Base-by-base conservation (phyloP, 2,888 invertebrate species). In the Plebejus anna region DNA sequence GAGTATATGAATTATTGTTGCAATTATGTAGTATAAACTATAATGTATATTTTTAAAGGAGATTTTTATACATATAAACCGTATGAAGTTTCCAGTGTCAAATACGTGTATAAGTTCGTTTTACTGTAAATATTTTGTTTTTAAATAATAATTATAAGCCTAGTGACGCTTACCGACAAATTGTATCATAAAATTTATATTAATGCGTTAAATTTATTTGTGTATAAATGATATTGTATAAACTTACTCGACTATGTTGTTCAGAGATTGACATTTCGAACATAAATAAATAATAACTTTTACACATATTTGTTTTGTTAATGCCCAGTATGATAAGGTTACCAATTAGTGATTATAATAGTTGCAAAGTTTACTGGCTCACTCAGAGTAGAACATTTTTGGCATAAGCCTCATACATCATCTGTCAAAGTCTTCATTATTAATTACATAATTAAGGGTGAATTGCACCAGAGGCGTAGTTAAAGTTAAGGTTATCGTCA, bases 201-300 rank as follows among this genome's bases (percentile, higher is more conserved):
- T 86, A 88, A 89, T 88, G 88, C 86, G 92, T 93, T 92, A 89
- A 89, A 85, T 89, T 89, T 87, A 90, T 90, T 90, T 90, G 87
- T 92, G 89, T 91, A 90, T 90, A 88, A 90, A 92, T 88, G 89
- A 91, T 92, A 91, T 92, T 92, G 90, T 93, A 91, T 88, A 91
- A 87, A 90, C 88, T 90, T 88, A 90, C 85, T 89, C 87, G 88
- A 89, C 88, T 88, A 88, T 85, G 89, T 92, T 91, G 91, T 93
- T 92, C 91, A 88, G 86, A 90, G 86, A 91, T 90, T 90, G 88
- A 90, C 87, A 88, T 91, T 91, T 89, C 87, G 89, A 89, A 91
- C 89, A 88, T 89, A 87, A 92, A 91, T 91, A 92, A 76, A 73
- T 36, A 92, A 92, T 90, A 91, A 91, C 88, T 93, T 94, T 93